These are phyloP conservation scores for Epinotia nisella DNA, from an alignment of 2,888 invertebrate species.

Conservation along the genomic window DNA sequence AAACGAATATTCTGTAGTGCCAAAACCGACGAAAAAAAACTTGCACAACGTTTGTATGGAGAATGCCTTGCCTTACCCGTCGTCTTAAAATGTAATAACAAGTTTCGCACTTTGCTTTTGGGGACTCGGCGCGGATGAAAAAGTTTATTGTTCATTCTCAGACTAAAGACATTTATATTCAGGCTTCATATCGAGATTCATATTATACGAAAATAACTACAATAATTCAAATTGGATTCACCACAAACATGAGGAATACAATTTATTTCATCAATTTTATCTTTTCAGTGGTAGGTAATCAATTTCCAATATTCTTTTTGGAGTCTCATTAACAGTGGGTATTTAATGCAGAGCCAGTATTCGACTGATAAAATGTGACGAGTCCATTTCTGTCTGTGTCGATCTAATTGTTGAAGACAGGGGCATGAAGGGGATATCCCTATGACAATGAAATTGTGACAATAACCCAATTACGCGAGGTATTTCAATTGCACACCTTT, in stretches of 20 bases:
- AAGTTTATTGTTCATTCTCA: conserved; percentile 52
- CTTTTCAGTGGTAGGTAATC: background rate
- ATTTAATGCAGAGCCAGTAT: background rate
- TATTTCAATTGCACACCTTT: too few relatives aligned
- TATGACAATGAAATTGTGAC: too few relatives aligned
- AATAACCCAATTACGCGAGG: too few relatives aligned
- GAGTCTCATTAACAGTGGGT: background rate
- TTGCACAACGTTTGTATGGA: too few relatives aligned
- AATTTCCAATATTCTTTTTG: background rate
- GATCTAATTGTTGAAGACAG: too few relatives aligned
- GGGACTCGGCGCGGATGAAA: conserved; percentile 57
- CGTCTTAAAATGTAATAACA: conserved; percentile 81
- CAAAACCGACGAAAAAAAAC: too few relatives aligned
- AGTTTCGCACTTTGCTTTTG: conserved; percentile 66
- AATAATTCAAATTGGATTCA: conserved; percentile 23
- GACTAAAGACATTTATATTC: conserved; percentile 12
- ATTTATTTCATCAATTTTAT: background rate
- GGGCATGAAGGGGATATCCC: too few relatives aligned
- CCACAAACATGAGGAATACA: background rate
- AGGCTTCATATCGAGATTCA: conserved; percentile 2
- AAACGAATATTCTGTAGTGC: too few relatives aligned
- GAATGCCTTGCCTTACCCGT: too few relatives aligned
- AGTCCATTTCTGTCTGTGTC: too few relatives aligned
- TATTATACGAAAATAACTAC: background rate
- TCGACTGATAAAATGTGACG: too few relatives aligned